Conservation (phyloP, 2,888 invertebrate species). For the Pachycephus smyrnensis region DNA sequence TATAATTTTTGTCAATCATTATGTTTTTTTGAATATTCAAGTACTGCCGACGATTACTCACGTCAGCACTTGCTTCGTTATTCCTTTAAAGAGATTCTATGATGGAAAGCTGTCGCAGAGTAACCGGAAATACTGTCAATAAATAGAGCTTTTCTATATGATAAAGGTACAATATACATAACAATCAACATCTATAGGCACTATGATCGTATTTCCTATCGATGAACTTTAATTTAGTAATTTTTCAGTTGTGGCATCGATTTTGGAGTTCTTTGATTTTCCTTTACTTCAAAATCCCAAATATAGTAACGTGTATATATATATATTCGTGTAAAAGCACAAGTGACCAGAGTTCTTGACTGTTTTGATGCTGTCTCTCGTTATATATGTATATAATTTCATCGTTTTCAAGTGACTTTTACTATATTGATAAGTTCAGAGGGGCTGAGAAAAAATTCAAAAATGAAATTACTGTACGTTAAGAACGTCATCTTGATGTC, state of each 20-base stretch:
- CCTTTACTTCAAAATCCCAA: background rate
- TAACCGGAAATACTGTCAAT: slow-evolving; percentile 7
- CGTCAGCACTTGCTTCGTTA: too few relatives aligned
- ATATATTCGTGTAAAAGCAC: background rate
- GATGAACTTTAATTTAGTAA: background rate
- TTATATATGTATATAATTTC: background rate
- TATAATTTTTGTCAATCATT: too few relatives aligned
- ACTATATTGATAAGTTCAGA: background rate
- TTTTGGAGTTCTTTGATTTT: background rate
- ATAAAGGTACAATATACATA: slow-evolving; percentile 31
- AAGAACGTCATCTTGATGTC: background rate
- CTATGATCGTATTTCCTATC: slow-evolving; percentile 28
- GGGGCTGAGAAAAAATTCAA: background rate
- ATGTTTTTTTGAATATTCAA: too few relatives aligned
- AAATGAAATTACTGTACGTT: background rate
- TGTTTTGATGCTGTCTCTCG: background rate
- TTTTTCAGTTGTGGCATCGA: slow-evolving; percentile 5
- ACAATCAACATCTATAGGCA: slow-evolving; percentile 37
- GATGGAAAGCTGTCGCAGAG: background rate
- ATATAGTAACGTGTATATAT: background rate
- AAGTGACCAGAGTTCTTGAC: background rate
- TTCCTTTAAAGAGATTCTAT: background rate
- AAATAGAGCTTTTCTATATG: slow-evolving; percentile 29
- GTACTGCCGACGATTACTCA: too few relatives aligned
- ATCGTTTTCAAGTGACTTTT: background rate